phyloP scores from a whole-genome alignment of 2,797 vertebrate species.

The Scolopax bukidnonensis region DNA sequence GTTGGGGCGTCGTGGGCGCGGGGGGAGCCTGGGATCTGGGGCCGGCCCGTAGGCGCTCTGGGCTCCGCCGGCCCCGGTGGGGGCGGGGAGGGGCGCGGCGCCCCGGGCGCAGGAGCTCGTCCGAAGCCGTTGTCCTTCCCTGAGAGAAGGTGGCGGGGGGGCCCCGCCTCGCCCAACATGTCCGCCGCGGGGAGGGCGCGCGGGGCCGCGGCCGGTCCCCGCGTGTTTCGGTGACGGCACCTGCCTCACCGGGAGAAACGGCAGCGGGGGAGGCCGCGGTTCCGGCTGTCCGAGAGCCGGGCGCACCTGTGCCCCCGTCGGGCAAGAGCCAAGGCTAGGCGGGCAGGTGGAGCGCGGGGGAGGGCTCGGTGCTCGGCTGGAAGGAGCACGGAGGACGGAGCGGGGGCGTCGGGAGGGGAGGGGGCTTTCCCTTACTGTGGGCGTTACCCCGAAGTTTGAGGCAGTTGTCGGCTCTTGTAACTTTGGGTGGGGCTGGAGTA shows the following conservation, averaged over 20 bases:
- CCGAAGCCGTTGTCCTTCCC: too few species aligned
- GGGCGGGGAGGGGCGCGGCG: neutral
- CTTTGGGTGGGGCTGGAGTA: neutral
- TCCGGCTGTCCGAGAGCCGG: neutral
- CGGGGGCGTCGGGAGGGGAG: neutral
- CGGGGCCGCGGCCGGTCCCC: neutral
- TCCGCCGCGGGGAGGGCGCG: neutral
- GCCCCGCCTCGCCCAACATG: constrained; percentile 36
- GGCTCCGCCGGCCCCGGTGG: neutral
- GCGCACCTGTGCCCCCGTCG: neutral
- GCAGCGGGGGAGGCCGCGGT: neutral
- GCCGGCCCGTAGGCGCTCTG: neutral
- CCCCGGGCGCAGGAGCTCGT: neutral
- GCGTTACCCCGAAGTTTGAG: neutral
- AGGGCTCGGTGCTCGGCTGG: accelerated
- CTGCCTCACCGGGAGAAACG: accelerated
- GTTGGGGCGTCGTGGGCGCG: neutral
- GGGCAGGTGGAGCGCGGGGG: neutral
- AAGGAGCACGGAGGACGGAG: neutral
- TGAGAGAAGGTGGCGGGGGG: accelerated
- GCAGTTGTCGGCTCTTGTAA: neutral
- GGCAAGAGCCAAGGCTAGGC: neutral
- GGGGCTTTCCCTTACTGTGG: accelerated
- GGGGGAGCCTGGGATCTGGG: neutral
- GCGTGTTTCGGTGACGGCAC: accelerated